phyloP scores from a whole-genome alignment of 2,888 invertebrate species.

The Patella depressa region DNA sequence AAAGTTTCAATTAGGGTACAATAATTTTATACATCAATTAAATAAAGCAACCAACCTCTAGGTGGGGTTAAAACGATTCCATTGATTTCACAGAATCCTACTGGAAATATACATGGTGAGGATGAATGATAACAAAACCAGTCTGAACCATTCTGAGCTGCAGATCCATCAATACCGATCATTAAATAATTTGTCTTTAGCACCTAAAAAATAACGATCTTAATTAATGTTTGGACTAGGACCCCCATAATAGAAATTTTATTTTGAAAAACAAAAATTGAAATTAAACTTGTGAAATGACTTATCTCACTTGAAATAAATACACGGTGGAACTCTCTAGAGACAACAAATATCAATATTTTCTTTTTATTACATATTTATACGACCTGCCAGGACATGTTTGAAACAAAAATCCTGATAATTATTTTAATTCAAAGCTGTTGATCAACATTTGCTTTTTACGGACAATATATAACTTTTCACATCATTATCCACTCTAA shows the following conservation, averaged over 20 bases:
- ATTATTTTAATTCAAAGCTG: no score
- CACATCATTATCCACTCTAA: no score
- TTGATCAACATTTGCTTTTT: no score
- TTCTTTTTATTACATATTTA: no score
- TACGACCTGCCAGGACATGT: no score
- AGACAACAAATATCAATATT: no score
- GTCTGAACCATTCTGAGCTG: slow-evolving; percentile 81
- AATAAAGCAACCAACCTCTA: slow-evolving; percentile 72
- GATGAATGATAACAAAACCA: slow-evolving; percentile 97
- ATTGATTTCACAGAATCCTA: slow-evolving; percentile 91
- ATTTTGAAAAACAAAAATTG: background rate
- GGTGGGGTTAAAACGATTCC: slow-evolving; percentile 89
- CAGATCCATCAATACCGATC: slow-evolving; percentile 93
- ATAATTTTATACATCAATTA: no score
- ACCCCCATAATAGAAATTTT: background rate
- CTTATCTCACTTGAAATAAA: background rate
- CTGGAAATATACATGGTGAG: slow-evolving; percentile 95
- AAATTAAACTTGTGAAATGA: background rate
- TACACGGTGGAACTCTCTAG: no score
- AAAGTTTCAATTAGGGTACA: no score
- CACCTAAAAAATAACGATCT: slow-evolving; percentile 73
- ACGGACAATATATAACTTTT: no score
- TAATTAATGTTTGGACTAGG: background rate
- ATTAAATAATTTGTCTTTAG: slow-evolving; percentile 93
- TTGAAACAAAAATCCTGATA: no score